Percentiles rank a stretch among this genome's conserved stretches.
phyloP scores from a whole-genome alignment of 2,113 vertebrate genomes.

The Scomber scombrus region DNA sequence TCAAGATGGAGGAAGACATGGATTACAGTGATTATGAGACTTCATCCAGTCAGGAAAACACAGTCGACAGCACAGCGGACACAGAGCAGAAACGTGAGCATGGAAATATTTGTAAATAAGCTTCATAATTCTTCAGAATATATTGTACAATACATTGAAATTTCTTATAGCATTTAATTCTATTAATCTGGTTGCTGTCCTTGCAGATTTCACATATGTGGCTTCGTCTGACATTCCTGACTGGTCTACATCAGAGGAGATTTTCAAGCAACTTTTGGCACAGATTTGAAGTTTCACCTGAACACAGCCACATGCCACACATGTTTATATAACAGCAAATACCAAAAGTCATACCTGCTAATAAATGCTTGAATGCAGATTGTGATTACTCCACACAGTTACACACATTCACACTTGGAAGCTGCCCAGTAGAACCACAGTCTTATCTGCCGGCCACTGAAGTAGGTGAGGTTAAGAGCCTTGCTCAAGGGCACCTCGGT shows the following conservation, averaged over 20 bases:
- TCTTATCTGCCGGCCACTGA: slow-evolving; percentile 28
- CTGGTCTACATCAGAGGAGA: slow-evolving; percentile 57
- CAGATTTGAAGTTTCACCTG: slow-evolving; percentile 83
- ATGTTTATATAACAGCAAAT: no score
- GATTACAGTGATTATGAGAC: slow-evolving; percentile 78
- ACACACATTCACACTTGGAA: background rate
- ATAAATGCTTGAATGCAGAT: background rate
- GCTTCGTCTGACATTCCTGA: slow-evolving; percentile 47
- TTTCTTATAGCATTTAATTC: background rate
- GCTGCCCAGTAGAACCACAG: no score
- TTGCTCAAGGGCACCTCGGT: no score
- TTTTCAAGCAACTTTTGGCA: slow-evolving; percentile 22
- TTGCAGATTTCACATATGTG: slow-evolving; percentile 15
- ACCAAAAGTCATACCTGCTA: background rate
- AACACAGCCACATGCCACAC: slow-evolving; percentile 27
- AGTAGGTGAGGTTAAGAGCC: no score
- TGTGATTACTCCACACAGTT: no score
- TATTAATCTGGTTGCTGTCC: background rate
- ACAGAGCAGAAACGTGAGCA: no score
- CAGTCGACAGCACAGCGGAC: slow-evolving; percentile 83
- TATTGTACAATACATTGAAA: no score
- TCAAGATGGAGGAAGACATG: slow-evolving; percentile 82
- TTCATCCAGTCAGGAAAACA: slow-evolving; percentile 85
- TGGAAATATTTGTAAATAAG: no score
- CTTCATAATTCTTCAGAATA: no score